A percentile compares a stretch with the other conserved stretches of the same genome.
These are phyloP conservation scores for Ganaspis brasiliensis DNA, from an alignment of 2,888 invertebrate species.

Conservation along the genomic window DNA sequence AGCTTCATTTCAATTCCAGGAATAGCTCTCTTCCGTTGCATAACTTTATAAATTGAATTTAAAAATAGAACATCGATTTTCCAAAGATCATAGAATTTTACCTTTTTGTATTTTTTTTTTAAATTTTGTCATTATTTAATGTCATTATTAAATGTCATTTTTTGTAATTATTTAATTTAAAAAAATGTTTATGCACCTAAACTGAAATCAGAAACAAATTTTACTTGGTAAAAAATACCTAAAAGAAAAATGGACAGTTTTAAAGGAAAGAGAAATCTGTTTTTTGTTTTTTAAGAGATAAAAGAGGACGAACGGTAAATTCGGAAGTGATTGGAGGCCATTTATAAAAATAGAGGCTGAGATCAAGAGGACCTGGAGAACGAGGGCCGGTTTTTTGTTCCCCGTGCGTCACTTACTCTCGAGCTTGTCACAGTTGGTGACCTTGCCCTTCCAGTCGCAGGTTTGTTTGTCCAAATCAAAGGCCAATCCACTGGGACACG, in stretches of 20 bases:
- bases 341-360: neutral
- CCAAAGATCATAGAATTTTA: slow-evolving; percentile 10
- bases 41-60: neutral
- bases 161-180: too few species aligned
- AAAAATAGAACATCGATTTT: slow-evolving; percentile 1
- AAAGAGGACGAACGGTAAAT: slow-evolving; percentile 22
- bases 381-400: slow-evolving; percentile 58
- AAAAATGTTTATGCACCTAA: too few species aligned
- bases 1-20: slow-evolving; percentile 18
- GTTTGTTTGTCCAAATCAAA: slow-evolving; percentile 99
- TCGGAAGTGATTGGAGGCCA: slow-evolving; percentile 43
- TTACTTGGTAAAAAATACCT: too few species aligned
- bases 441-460: slow-evolving; percentile 99
- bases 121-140: too few species aligned
- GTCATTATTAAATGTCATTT: too few species aligned
- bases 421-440: slow-evolving; percentile 96
- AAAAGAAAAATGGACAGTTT: too few species aligned
- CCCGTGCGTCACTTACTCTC: slow-evolving; percentile 92
- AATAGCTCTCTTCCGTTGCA: neutral
- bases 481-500: slow-evolving; percentile 97
- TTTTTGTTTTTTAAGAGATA: too few species aligned
- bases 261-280: neutral
- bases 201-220: too few species aligned
- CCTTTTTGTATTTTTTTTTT: too few species aligned
- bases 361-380: slow-evolving; percentile 48